phyloP scores from a whole-genome alignment of 1,140 invertebrate species.

The Camponotus floridanus region DNA sequence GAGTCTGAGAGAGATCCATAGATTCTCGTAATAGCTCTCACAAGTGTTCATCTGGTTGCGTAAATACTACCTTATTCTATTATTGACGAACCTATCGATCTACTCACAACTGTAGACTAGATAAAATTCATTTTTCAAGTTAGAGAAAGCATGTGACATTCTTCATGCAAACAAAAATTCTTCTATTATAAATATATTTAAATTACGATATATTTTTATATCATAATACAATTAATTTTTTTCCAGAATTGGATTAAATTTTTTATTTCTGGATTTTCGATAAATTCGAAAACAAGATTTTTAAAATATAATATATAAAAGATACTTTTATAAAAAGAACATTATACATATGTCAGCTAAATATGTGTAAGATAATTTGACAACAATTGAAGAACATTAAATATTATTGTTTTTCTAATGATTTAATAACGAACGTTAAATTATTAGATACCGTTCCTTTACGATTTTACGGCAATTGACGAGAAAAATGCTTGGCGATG shows the following conservation, averaged over 20 bases:
- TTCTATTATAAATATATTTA: no score
- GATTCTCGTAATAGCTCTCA: conserved; percentile 23
- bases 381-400: background rate
- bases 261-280: background rate
- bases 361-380: background rate
- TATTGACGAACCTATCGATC: conserved; percentile 12
- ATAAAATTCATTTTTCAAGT: conserved; percentile 3
- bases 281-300: background rate
- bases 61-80: conserved; percentile 16
- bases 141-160: conserved; percentile 32
- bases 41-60: conserved; percentile 8
- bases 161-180: conserved; percentile 13
- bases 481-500: background rate
- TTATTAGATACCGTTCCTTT: background rate
- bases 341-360: background rate
- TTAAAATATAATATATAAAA: background rate
- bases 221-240: background rate
- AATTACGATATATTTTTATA: background rate
- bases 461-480: background rate
- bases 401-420: background rate
- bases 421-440: background rate
- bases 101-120: conserved; percentile 3
- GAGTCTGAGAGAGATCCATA: conserved; percentile 1
- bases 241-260: background rate
- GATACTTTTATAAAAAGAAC: background rate